Evolutionary conservation across 2,797 vertebrate species (phyloP).

Genomic region (Karalla daura): DNA sequence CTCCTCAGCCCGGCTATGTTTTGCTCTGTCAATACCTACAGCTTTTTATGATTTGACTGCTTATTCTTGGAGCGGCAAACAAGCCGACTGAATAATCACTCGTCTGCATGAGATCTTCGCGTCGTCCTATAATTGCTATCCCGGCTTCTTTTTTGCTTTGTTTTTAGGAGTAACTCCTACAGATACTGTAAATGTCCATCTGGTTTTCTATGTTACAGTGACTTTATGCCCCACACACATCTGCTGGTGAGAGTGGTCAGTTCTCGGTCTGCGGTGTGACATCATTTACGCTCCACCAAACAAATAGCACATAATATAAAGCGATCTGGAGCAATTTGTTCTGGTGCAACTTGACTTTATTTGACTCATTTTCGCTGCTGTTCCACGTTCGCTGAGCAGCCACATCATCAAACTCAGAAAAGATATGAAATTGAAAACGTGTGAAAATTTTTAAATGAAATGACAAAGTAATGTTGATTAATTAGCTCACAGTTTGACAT

Average conservation of each 20-base stretch:
- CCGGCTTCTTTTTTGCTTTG: conserved; percentile 9
- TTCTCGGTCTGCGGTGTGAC: conserved; percentile 7
- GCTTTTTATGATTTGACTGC: conserved; percentile 60
- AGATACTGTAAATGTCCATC: not conserved
- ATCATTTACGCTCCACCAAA: not conserved
- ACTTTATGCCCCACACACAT: not conserved
- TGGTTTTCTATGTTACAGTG: conserved; percentile 8
- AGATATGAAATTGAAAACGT: conserved; percentile 29
- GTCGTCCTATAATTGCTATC: conserved; percentile 40
- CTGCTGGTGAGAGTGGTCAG: not conserved
- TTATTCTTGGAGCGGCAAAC: conserved; percentile 58
- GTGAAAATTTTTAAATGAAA: conserved; percentile 30
- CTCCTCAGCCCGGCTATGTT: conserved; percentile 63
- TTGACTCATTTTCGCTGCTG: conserved; percentile 8
- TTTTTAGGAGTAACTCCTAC: conserved; percentile 19
- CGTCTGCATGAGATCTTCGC: conserved; percentile 30
- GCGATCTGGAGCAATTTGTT: not conserved
- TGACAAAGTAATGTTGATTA: conserved; percentile 41
- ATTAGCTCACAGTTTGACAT: conserved; percentile 53
- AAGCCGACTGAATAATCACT: conserved; percentile 50
- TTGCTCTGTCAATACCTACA: conserved; percentile 72
- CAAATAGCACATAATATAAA: not conserved
- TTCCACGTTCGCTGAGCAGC: not conserved
- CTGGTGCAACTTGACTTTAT: conserved; percentile 2
- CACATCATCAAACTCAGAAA: conserved; percentile 12